Conservation (phyloP, 1,140 invertebrate species). For the Trachymyrmex septentrionalis region DNA sequence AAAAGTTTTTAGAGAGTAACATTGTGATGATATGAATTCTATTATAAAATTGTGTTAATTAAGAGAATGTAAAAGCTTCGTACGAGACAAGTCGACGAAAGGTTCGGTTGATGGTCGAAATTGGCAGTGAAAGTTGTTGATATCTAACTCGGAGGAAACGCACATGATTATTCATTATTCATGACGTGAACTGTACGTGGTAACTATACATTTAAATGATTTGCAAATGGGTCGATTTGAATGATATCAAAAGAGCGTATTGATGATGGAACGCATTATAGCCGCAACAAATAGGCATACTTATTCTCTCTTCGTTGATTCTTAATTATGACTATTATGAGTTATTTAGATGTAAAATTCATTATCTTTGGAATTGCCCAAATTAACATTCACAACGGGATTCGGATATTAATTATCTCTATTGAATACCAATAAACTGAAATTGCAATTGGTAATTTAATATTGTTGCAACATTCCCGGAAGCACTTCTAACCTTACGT, state of each 20-base stretch:
- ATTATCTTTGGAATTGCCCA: no score
- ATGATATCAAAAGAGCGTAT: slow-evolving; percentile 38
- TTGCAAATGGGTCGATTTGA: slow-evolving; percentile 60
- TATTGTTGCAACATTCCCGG: slow-evolving; percentile 17
- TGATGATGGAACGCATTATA: not conserved
- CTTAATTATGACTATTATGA: not conserved
- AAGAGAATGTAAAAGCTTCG: not conserved
- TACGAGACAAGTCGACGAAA: slow-evolving; percentile 12
- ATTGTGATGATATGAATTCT: not conserved
- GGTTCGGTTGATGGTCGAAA: slow-evolving; percentile 44
- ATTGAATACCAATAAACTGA: slow-evolving; percentile 19
- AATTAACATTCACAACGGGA: no score
- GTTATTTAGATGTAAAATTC: not conserved
- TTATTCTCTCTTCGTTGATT: not conserved
- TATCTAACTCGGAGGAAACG: slow-evolving; percentile 26
- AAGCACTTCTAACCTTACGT: slow-evolving; percentile 21
- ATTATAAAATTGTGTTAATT: not conserved
- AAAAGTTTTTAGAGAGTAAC: not conserved
- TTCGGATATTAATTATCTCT: slow-evolving; percentile 13
- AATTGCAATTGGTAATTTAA: slow-evolving; percentile 40
- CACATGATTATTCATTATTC: slow-evolving; percentile 67
- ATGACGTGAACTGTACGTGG: slow-evolving; percentile 38
- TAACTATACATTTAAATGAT: slow-evolving; percentile 65
- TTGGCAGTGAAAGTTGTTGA: slow-evolving; percentile 73
- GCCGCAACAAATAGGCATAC: not conserved